These are phyloP conservation scores for Philopedon plagiatum DNA, from an alignment of 2,888 invertebrate species.

Conservation along the genomic window DNA sequence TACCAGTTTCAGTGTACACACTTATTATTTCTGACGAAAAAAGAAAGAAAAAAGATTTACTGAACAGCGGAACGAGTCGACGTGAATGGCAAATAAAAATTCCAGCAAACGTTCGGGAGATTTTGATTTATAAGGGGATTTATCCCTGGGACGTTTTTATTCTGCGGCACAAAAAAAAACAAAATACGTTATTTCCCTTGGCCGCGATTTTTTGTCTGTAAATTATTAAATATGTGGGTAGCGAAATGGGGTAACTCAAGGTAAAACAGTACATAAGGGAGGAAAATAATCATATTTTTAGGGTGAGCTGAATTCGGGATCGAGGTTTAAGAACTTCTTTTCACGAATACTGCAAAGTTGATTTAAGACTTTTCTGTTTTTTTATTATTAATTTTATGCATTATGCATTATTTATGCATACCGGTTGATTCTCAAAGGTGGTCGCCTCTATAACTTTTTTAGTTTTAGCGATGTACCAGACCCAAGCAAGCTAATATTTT, in stretches of 20 bases:
- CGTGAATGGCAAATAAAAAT: conserved; percentile 28
- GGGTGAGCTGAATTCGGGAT: not conserved
- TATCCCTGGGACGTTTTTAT: conserved; percentile 10
- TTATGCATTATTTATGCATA: too few species aligned
- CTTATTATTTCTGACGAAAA: conserved; percentile 14
- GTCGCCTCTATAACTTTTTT: too few species aligned
- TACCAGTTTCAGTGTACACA: not conserved
- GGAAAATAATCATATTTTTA: conserved; percentile 3
- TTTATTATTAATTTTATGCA: too few species aligned
- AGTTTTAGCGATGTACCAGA: too few species aligned
- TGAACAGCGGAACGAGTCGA: not conserved
- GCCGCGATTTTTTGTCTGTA: conserved; percentile 8
- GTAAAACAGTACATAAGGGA: conserved; percentile 11
- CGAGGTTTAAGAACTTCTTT: not conserved
- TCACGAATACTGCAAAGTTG: too few species aligned
- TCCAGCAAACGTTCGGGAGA: conserved; percentile 17
- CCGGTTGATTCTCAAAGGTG: too few species aligned
- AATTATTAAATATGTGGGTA: conserved; percentile 17
- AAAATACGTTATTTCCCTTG: conserved; percentile 10
- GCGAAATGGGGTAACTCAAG: conserved; percentile 5
- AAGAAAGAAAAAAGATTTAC: conserved; percentile 9
- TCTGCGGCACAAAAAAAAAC: conserved; percentile 3
- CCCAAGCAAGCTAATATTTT: too few species aligned
- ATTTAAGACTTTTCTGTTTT: too few species aligned
- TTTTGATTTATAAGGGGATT: conserved; percentile 25